Percentiles rank a stretch among this genome's conserved stretches.
phyloP scores from a whole-genome alignment of 2,888 invertebrate genomes.

The Prosopocoilus inquinatus region DNA sequence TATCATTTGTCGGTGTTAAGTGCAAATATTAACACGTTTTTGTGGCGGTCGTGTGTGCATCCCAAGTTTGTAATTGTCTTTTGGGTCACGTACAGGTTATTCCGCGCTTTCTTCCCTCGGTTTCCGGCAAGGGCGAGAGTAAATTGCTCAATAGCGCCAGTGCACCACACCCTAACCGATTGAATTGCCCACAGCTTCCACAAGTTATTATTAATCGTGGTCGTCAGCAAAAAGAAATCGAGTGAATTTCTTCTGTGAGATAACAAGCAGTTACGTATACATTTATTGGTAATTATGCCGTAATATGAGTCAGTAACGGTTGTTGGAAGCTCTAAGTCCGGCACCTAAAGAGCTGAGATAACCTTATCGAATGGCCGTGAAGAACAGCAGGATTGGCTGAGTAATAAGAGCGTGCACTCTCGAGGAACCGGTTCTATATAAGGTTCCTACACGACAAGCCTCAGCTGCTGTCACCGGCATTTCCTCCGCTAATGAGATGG shows the following conservation, averaged over 20 bases:
- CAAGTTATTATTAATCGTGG: background rate
- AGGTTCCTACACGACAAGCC: conserved; percentile 45
- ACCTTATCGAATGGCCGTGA: conserved; percentile 49
- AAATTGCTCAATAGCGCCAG: conserved; percentile 29
- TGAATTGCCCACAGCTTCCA: conserved; percentile 4
- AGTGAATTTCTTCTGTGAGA: background rate
- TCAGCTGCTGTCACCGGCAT: conserved; percentile 49
- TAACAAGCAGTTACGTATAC: background rate
- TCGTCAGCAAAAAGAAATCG: background rate
- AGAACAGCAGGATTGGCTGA: conserved; percentile 44
- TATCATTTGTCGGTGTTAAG: background rate
- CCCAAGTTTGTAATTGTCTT: conserved; percentile 22
- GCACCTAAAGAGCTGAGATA: conserved; percentile 35
- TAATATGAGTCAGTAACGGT: conserved; percentile 14
- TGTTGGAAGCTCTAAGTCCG: conserved; percentile 16
- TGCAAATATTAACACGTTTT: conserved; percentile 11
- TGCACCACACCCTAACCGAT: conserved; percentile 12
- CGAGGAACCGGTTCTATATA: conserved; percentile 50
- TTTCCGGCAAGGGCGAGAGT: conserved; percentile 26
- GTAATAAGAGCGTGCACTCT: conserved; percentile 39
- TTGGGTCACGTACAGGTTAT: conserved; percentile 30
- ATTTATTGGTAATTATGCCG: conserved; percentile 10
- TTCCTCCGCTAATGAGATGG: conserved; percentile 54
- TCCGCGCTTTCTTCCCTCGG: conserved; percentile 20
- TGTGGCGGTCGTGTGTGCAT: conserved; percentile 5